phyloP scores from a whole-genome alignment of 92 coral and sea anemone species.

The Bergia puertoricense region DNA sequence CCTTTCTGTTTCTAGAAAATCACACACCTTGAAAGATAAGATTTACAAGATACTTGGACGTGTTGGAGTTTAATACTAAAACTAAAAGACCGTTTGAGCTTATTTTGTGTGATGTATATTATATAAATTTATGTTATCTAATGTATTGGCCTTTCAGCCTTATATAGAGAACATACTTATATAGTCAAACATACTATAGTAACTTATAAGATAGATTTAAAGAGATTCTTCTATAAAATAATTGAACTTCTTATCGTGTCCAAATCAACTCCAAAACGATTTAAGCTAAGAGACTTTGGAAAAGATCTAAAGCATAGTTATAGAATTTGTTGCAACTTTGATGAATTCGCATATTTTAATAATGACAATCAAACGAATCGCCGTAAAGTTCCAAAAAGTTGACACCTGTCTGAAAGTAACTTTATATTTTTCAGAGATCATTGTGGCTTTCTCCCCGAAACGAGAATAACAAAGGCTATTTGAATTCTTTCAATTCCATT shows the following conservation, averaged over 20 bases:
- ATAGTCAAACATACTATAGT: slow-evolving; percentile 11
- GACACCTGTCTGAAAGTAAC: not conserved
- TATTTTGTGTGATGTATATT: not conserved
- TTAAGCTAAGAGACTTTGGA: not conserved
- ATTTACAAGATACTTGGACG: not conserved
- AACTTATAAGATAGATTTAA: not conserved
- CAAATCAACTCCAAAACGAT: not conserved
- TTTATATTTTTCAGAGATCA: not conserved
- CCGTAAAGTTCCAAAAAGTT: too few relatives aligned
- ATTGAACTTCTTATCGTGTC: not conserved
- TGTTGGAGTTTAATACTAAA: not conserved
- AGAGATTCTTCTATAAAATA: not conserved
- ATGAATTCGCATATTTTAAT: not conserved
- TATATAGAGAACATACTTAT: not conserved
- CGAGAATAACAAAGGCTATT: not conserved
- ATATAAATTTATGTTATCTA: not conserved
- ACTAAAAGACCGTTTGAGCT: not conserved
- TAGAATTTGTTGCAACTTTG: not conserved
- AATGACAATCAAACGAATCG: not conserved
- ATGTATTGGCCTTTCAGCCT: not conserved
- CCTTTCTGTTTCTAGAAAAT: not conserved
- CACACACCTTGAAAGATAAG: not conserved
- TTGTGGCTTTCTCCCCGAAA: not conserved
- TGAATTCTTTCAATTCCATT: not conserved
- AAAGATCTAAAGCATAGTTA: too few relatives aligned